Percentiles rank a stretch among this genome's conserved stretches.
Evolutionary conservation across 2,113 vertebrate genomes (phyloP).

Genomic region (Turdus rufiventris): DNA sequence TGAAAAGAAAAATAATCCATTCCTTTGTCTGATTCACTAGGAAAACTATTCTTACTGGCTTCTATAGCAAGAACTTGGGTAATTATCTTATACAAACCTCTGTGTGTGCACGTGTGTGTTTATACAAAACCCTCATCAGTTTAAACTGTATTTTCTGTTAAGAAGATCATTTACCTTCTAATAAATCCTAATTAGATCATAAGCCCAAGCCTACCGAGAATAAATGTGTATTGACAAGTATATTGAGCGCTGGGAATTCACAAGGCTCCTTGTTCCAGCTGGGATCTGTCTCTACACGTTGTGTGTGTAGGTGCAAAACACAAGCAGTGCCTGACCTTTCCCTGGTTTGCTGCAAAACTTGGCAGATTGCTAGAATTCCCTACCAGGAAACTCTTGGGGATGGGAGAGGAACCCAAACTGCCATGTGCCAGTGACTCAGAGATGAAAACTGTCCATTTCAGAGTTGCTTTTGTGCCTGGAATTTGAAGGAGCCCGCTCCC

Average conservation of each 20-base stretch:
- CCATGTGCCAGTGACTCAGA: not conserved
- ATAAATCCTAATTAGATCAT: conserved; percentile 7
- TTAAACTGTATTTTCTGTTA: not conserved
- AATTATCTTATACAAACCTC: not conserved
- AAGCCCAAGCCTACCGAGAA: not conserved
- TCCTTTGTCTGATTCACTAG: not conserved
- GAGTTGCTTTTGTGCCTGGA: not conserved
- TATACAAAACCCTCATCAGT: not conserved
- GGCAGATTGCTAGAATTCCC: not conserved
- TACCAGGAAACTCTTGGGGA: not conserved
- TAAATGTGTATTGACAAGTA: conserved; percentile 22
- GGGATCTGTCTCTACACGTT: not conserved
- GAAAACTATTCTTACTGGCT: not conserved
- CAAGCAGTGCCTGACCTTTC: not conserved
- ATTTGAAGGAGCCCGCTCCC: not conserved
- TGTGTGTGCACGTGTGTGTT: not conserved
- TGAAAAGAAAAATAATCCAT: not conserved
- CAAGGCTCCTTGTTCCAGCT: not conserved
- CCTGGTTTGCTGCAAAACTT: not conserved
- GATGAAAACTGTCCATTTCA: not conserved
- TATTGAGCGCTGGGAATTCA: not conserved
- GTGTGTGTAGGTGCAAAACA: not conserved
- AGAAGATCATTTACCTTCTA: not conserved
- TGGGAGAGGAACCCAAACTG: not conserved
- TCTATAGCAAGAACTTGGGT: not conserved